phyloP scores from a whole-genome alignment of 64 coral and sea anemone species.

The Stylophora pistillata region DNA sequence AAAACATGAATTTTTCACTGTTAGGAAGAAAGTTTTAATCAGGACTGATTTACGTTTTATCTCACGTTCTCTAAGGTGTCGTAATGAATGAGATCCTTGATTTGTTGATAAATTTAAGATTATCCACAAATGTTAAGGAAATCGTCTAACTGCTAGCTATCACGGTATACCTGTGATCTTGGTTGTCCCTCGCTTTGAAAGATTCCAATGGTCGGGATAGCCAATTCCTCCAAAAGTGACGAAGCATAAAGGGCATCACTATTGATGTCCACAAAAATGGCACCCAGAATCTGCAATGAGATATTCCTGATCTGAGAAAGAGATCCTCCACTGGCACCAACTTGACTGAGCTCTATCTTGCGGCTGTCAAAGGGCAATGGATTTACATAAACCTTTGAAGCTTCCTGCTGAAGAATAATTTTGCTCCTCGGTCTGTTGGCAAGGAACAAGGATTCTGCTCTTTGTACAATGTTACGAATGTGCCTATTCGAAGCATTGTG shows the following conservation, averaged over 20 bases:
- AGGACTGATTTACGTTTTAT: too few relatives aligned
- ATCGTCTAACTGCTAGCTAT: neutral
- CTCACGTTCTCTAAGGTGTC: too few relatives aligned
- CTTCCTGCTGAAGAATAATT: neutral
- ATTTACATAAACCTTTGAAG: neutral
- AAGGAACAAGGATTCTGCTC: neutral
- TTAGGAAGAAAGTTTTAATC: too few relatives aligned
- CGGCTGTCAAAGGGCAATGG: neutral
- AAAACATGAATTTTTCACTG: too few relatives aligned
- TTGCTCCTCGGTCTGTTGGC: too few relatives aligned
- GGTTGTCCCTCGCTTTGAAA: slow-evolving; percentile 1
- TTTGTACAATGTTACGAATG: slow-evolving; percentile 6
- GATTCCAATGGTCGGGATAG: neutral
- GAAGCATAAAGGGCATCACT: neutral
- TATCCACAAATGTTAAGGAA: too few relatives aligned
- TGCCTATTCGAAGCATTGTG: neutral
- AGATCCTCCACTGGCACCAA: neutral
- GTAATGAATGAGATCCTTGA: too few relatives aligned
- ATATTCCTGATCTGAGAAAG: neutral
- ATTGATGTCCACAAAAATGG: slow-evolving; percentile 22
- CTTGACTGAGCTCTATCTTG: neutral
- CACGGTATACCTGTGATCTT: neutral
- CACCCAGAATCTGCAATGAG: slow-evolving; percentile 1
- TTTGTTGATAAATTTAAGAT: too few relatives aligned
- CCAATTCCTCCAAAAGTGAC: neutral